Evolutionary conservation across 1,140 invertebrate genomes (phyloP), one percentile per base, ranked within the genome.

Genomic region (Parasteatoda tepidariorum): DNA sequence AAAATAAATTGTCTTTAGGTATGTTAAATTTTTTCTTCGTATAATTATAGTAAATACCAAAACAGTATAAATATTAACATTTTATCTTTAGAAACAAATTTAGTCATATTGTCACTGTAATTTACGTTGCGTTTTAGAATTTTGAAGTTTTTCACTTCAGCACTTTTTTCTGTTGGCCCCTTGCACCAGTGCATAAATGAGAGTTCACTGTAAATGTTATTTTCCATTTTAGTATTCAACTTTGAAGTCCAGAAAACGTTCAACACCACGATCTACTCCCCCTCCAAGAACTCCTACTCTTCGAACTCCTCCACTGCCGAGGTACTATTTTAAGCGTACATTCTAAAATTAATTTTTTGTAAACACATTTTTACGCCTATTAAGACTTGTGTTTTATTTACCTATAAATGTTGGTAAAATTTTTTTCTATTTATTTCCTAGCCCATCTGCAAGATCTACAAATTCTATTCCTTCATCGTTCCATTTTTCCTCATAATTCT

Each of bases 201-300:
- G n/a, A n/a, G n/a, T n/a, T n/a, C n/a, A n/a, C n/a, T n/a, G n/a
- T n/a, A n/a, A n/a, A n/a, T n/a, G n/a, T n/a, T n/a, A n/a, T n/a
- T n/a, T n/a, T n/a, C n/a, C n/a, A n/a, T 59, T 3, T 71, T 28
- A 83, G 81, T 83, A 83, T 74, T 83, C 81, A 13, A 73, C 81
- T 64, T 31, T 83, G 18, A 83, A 83, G 28, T 22, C 34, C 24
- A n/a, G 68, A n/a, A 73, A 74, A 34, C 57, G 81, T 61, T 83
- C 81, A 6, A 83, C 81, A 28, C 67, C 78, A 18, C 41, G 78
- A 48, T 82, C 78, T 0, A 82, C 78, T 6, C 81, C 81, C 13
- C 68, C 81, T 22, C 81, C 81, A 26, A 73, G 70, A 54, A 83
- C 81, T 18, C 81, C 81, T 9, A 83, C 81, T 28, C 22, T 73